Evolutionary conservation across 1,140 invertebrate species (phyloP).

Genomic region (Aleiodes sp.): DNA sequence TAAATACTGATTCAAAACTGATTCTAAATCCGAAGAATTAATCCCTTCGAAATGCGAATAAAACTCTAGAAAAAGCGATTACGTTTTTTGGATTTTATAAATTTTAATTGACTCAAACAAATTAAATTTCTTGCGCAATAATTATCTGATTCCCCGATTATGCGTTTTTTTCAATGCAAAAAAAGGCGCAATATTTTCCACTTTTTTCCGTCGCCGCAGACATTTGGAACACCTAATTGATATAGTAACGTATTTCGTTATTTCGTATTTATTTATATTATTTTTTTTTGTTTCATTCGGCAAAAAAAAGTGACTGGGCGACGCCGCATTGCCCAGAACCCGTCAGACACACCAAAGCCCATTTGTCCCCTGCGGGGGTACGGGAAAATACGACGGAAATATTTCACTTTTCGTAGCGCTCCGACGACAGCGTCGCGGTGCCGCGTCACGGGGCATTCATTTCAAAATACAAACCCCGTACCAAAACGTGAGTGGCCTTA

Average conservation of each 20-base stretch:
- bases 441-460: slow-evolving; percentile 61
- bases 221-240: neutral
- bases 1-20: too few relatives aligned
- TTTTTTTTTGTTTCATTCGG: slow-evolving; percentile 6
- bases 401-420: slow-evolving; percentile 65
- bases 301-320: too few relatives aligned
- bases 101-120: too few relatives aligned
- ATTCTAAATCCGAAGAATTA: too few relatives aligned
- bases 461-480: slow-evolving; percentile 54
- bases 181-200: too few relatives aligned
- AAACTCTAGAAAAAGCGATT: too few relatives aligned
- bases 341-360: slow-evolving; percentile 62
- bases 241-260: neutral
- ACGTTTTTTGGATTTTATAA: too few relatives aligned
- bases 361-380: slow-evolving; percentile 55
- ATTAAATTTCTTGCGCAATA: neutral
- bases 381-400: slow-evolving; percentile 65
- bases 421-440: slow-evolving; percentile 65
- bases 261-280: neutral
- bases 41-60: too few relatives aligned
- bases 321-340: slow-evolving; percentile 40
- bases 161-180: too few relatives aligned
- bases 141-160: too few relatives aligned
- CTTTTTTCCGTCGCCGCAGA: too few relatives aligned
- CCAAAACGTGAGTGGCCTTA: slow-evolving; percentile 55